Evolutionary conservation across 2,113 vertebrate species (phyloP).

Genomic region (Oreochromis tanganicae): DNA sequence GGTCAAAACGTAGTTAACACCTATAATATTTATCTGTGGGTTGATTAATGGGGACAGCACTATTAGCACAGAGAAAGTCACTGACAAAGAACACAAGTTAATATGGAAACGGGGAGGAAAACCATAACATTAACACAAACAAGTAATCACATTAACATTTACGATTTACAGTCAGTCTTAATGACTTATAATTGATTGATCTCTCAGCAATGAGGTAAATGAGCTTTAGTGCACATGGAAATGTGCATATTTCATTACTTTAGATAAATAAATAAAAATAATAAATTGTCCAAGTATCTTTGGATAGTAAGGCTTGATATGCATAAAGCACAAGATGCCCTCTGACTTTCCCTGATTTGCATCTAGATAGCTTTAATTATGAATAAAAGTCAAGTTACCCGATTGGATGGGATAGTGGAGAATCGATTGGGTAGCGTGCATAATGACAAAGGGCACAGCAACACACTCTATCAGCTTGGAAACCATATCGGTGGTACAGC

Average conservation of each 20-base stretch:
- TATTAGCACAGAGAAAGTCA: not conserved
- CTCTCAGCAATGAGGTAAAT: slow-evolving; percentile 28
- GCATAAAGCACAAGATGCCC: slow-evolving; percentile 55
- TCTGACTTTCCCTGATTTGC: slow-evolving; percentile 72
- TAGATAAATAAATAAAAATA: not conserved
- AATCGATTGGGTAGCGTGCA: slow-evolving; percentile 75
- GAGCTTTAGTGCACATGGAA: not conserved
- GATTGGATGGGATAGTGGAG: slow-evolving; percentile 64
- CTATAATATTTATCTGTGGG: not conserved
- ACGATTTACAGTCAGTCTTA: slow-evolving; percentile 29
- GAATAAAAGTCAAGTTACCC: slow-evolving; percentile 73
- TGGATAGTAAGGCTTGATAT: slow-evolving; percentile 30
- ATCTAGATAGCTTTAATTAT: slow-evolving; percentile 81
- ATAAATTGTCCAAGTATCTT: slow-evolving; percentile 4
- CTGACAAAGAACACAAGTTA: not conserved
- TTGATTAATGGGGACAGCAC: not conserved
- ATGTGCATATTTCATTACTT: not conserved
- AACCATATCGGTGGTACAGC: slow-evolving; percentile 27
- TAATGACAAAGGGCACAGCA: slow-evolving; percentile 69
- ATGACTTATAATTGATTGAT: slow-evolving; percentile 32
- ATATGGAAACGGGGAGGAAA: slow-evolving; percentile 23
- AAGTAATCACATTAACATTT: slow-evolving; percentile 36
- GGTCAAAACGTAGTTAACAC: not conserved
- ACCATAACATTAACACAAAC: slow-evolving; percentile 21
- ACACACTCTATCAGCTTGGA: slow-evolving; percentile 53